Conservation (phyloP, 2,113 vertebrate species). For the Rana temporaria region DNA sequence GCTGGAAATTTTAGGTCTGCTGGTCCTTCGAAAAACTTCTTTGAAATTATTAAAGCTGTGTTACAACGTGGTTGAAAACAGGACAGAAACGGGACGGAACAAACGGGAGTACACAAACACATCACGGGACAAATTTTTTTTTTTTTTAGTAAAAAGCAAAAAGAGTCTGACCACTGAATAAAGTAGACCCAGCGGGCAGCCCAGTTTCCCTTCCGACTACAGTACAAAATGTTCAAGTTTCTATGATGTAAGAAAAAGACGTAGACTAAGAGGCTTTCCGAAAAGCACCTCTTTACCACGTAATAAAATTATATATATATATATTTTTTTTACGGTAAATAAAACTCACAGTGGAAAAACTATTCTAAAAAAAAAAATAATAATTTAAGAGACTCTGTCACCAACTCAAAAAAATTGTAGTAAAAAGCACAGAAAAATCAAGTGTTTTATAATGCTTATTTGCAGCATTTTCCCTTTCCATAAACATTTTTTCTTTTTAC, state of each 20-base stretch:
- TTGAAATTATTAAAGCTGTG: no score
- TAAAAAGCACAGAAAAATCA: no score
- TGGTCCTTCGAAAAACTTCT: no score
- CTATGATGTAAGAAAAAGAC: slow-evolving; percentile 11
- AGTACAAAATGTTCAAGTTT: slow-evolving; percentile 34
- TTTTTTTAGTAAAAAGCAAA: no score
- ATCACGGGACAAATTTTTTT: background rate
- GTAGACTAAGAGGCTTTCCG: background rate
- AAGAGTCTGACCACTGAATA: background rate
- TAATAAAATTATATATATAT: background rate
- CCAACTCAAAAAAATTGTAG: no score
- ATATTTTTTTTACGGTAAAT: background rate
- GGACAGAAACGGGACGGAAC: background rate
- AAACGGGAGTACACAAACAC: background rate
- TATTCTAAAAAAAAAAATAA: background rate
- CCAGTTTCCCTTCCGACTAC: background rate
- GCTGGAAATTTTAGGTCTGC: no score
- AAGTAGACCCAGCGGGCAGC: background rate
- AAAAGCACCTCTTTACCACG: background rate
- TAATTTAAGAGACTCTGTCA: background rate
- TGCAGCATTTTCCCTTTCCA: no score
- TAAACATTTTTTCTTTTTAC: no score
- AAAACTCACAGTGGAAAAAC: slow-evolving; percentile 45
- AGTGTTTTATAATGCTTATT: no score
- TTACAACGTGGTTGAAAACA: background rate